Evolutionary conservation across 2,113 vertebrate genomes (phyloP), one percentile per base, ranked within the genome.

Genomic region (Talpa occidentalis): DNA sequence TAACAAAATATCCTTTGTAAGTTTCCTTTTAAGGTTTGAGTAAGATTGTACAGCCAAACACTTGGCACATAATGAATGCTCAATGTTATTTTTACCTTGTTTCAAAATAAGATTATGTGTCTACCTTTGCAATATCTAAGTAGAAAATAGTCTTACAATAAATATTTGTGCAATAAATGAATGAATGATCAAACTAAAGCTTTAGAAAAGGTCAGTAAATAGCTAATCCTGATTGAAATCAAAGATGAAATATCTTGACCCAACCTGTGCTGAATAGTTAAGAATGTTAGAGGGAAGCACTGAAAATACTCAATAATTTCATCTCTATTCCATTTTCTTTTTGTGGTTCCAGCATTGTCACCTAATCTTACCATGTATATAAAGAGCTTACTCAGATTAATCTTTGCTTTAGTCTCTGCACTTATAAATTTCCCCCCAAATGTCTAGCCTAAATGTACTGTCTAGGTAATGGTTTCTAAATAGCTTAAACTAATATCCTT

Each of bases 381-480:
- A 82, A 81, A 52, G 16, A 78, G 30, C 3, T 47, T 54, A 5
- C 30, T 90, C 32, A 77, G 26, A 86, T 81, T 88, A 54, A 86
- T 69, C 35, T 52, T 73, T 83, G 35, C 60, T 72, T 83, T 47
- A 81, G n/a, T 84, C n/a, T 85, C 90, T 84, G 5, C 3, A 60
- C 30, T 80, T 28, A 37, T 59, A 54, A 44, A 83, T 84, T 87
- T 91, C 60, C 0, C 24, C 59, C 3, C 6, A 84, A 93, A 87
- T 67, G 3, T 16, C 47, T 80, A 76, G 91, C 10, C 35, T 67
- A 80, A n/a, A 69, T 40, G 2, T 37, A 84, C 22, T 80, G 3
- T 56, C 12, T 73, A 90, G 32, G 3, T 59, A 78, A 67, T 56
- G 14, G 32, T 64, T 95, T 94, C 93, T 94, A 81, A 90, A 54